phyloP scores from a whole-genome alignment of 1,140 invertebrate genomes.

The Brachionus rotundiformis region DNA sequence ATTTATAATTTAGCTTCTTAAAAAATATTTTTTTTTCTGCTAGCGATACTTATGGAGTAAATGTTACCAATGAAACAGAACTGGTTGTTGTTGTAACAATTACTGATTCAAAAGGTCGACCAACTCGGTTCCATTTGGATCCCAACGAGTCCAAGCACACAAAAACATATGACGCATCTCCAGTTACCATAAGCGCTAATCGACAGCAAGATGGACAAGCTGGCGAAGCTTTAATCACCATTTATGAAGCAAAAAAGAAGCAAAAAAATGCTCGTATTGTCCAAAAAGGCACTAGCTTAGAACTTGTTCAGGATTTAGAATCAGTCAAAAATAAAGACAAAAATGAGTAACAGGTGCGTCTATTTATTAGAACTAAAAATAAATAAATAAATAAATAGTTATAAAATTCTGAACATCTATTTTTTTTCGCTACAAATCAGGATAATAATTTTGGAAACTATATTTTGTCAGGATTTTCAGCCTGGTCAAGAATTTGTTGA shows the following conservation, averaged over 20 bases:
- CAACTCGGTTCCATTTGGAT: constrained; percentile 6
- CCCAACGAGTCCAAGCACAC: neutral
- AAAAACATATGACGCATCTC: constrained; percentile 25
- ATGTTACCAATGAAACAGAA: neutral
- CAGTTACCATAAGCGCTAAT: constrained; percentile 4
- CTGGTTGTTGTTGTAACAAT: neutral
- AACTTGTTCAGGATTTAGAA: neutral
- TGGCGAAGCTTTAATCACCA: neutral
- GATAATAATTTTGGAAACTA: neutral
- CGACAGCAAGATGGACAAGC: neutral
- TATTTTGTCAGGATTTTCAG: constrained; percentile 28
- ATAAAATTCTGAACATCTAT: neutral
- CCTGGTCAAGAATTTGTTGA: constrained; percentile 32
- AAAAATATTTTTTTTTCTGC: constrained; percentile 12
- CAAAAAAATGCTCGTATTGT: constrained; percentile 28
- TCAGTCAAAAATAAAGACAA: neutral
- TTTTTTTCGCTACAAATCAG: neutral
- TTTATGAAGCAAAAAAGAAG: constrained; percentile 25
- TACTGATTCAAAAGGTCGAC: constrained; percentile 29
- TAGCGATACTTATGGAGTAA: neutral
- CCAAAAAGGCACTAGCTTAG: neutral
- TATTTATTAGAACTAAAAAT: constrained; percentile 6
- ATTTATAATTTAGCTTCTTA: neutral
- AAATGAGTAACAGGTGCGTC: neutral
- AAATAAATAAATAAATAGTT: neutral